Conservation (phyloP, 2,113 vertebrate genomes). For the Dryoscopus gambensis region DNA sequence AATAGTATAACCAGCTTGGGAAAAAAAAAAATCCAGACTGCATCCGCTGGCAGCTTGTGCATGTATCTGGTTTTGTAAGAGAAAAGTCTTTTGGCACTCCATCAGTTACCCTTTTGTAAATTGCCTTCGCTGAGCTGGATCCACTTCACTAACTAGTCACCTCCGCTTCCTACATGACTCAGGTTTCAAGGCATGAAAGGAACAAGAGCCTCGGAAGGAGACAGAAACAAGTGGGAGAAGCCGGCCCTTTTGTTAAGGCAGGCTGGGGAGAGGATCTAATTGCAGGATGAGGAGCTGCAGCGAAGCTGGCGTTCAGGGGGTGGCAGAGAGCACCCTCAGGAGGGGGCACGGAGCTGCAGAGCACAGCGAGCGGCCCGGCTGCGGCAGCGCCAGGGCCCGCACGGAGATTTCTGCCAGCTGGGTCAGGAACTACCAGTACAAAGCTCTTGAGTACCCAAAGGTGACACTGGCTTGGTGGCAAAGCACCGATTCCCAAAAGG, state of each 20-base stretch:
- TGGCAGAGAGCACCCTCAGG: neutral
- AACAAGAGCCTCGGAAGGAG: conserved; percentile 18
- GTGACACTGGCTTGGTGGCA: too few species aligned
- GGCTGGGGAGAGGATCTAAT: neutral
- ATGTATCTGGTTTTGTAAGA: conserved; percentile 3
- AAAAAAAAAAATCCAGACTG: neutral
- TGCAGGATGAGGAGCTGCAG: neutral
- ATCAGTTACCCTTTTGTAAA: neutral
- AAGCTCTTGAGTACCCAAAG: too few species aligned
- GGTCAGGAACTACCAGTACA: too few species aligned
- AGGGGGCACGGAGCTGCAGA: neutral
- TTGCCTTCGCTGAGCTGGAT: neutral
- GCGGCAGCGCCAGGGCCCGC: neutral
- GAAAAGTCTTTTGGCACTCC: neutral
- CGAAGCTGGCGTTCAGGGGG: neutral
- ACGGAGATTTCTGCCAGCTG: too few species aligned
- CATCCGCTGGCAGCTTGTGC: neutral
- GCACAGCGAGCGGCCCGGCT: neutral
- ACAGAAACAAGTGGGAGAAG: conserved; percentile 46
- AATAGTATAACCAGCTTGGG: conserved; percentile 20
- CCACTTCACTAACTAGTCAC: conserved; percentile 34
- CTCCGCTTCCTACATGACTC: conserved; percentile 53
- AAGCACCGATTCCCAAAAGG: neutral
- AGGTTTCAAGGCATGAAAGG: conserved; percentile 50
- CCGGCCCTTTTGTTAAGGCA: neutral